Evolutionary conservation across 2,113 vertebrate species (phyloP), one percentile per base, ranked within the genome.

Genomic region (Vanacampus margaritifer): DNA sequence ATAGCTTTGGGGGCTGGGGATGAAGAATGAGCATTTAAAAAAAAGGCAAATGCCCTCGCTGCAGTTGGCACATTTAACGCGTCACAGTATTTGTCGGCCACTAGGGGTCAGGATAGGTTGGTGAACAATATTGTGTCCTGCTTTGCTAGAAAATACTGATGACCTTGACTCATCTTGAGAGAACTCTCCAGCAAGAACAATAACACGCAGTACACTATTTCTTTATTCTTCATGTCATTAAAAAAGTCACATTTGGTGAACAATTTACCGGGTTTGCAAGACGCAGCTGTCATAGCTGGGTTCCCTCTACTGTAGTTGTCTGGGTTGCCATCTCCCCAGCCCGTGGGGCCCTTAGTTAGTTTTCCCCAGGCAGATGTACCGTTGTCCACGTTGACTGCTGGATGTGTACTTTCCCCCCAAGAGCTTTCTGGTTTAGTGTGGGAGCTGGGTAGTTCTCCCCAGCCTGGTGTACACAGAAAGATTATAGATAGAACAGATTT

Each of bases 361-460:
- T 97, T 98, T 65, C 94, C 94, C 96, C 96, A 98, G 0, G 96
- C 93, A 0, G 96, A 95, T 9, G 96, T 98, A 83, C 96, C 96
- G 32, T 97, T 98, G 86, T 98, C 96, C 66, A 95, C 89, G 67
- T 91, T 90, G 89, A 93, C 84, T 9, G 94, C 89, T 50, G 95
- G 88, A 60, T 94, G 88, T 13, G 91, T 83, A 16, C 92, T 86
- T 68, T 97, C 95, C 73, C 94, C 94, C 96, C 96, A 98, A 3
- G 95, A 92, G 86, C 87, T 92, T 75, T 97, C 96, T 1, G 90
- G 84, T 90, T 98, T 98, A 53, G 93, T 65, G 74, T 95, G 94
- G 72, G 95, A 90, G 82, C 84, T 91, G 70, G 94, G 89, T 88
- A 93, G 87, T 21, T 98, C 96, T 84, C 94, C 95, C 96, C 96